Conservation (phyloP, 2,888 invertebrate genomes). For the Pandemis corylana region DNA sequence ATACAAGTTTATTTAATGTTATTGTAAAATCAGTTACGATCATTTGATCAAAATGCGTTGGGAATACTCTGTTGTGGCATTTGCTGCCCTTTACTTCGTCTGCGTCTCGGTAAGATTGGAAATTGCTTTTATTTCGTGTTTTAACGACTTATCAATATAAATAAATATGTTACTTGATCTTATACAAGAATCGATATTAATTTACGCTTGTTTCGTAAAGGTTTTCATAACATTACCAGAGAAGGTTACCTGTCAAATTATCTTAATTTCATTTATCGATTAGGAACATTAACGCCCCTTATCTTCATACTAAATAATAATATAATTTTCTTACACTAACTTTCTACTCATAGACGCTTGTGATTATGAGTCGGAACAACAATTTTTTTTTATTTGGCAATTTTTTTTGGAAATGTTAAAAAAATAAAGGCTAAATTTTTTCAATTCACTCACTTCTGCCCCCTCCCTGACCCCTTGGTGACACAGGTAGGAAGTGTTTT, state of each 20-base stretch:
- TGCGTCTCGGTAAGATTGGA: background rate
- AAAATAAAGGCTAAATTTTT: too few relatives aligned
- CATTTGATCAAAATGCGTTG: background rate
- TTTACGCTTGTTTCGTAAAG: background rate
- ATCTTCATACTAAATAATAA: too few relatives aligned
- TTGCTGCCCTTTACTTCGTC: background rate
- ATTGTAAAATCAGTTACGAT: background rate
- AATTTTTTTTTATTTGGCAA: too few relatives aligned
- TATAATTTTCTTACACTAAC: too few relatives aligned
- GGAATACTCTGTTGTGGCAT: conserved; percentile 1
- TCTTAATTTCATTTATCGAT: background rate
- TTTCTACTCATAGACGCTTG: too few relatives aligned
- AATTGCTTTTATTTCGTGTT: background rate
- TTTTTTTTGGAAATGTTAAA: too few relatives aligned
- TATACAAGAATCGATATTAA: background rate
- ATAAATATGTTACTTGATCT: background rate
- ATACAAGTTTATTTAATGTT: background rate
- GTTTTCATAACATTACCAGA: background rate
- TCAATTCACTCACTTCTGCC: too few relatives aligned
- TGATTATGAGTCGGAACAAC: too few relatives aligned
- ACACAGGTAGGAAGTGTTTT: too few relatives aligned
- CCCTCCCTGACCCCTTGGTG: too few relatives aligned
- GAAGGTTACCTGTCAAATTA: background rate
- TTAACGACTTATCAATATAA: background rate
- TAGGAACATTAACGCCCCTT: background rate